Base-by-base conservation (phyloP, 2,113 vertebrate genomes). In the Aegithalos caudatus region DNA sequence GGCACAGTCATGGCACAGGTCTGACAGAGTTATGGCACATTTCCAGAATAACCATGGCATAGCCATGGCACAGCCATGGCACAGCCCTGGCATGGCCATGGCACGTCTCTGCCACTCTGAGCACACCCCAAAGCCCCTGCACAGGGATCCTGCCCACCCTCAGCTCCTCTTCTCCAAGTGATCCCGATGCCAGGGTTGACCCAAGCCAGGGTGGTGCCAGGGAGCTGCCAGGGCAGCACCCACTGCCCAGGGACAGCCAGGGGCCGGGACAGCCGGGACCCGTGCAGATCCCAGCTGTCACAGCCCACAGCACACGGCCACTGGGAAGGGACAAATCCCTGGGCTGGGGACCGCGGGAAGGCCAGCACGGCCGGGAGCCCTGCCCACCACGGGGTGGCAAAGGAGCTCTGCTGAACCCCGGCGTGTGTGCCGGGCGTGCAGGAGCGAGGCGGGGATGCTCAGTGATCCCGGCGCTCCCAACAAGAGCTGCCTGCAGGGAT, bases 401-500 rank as follows among this genome's bases (percentile, higher is more conserved):
- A 95, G 92, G 33, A 77, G 90, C 66, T 62, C 70, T 62, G 70
- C 74, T 6, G 2, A 64, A 19, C 9, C 51, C 77, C 0, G 2
- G 13, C 35, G 70, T 0, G 24, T 14, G 13, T 86, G 92, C 50
- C 50, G 3, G 45, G 64, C 0, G 47, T 13, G 66, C 37, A 1
- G 65, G 50, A 44, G 57, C 53, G 2, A 21, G 60, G 71, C 4
- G 8, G 31, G 92, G 91, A 70, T 73, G 93, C 84, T 73, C 22
- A 5, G 84, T 42, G 93, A 96, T 94, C 78, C 90, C 77, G 47
- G 33, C 89, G 64, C 84, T 96, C 92, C 95, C 92, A 90, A 88
- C 54, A 51, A 86, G 93, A 92, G 91, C 92, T 76, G 96, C 95
- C 94, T 92, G 95, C 97, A 95, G 97, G 97, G 95, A 95, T 72